Evolutionary conservation across 2,113 vertebrate genomes (phyloP).

Genomic region (Stictonetta naevosa): DNA sequence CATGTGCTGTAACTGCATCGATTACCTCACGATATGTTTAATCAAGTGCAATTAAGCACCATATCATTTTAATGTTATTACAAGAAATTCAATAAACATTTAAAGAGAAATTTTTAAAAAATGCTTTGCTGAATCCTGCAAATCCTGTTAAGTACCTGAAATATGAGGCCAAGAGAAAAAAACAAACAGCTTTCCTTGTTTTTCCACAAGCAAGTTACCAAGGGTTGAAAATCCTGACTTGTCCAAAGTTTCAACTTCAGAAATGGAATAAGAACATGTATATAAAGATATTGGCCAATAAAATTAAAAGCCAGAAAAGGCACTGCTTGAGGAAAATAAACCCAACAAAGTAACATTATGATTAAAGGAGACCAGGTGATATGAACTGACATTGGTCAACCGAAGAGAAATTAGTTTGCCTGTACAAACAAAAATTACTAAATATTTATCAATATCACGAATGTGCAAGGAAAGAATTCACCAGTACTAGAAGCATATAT

Average conservation of each 20-base stretch:
- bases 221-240: background rate
- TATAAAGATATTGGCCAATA: background rate
- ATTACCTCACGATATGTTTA: conserved; percentile 57
- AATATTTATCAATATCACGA: background rate
- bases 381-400: background rate
- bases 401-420: background rate
- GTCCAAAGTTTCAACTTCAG: background rate
- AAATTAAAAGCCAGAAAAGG: background rate
- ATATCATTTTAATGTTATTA: conserved; percentile 33
- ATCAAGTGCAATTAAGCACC: conserved; percentile 63
- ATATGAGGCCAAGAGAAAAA: background rate
- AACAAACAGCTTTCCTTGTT: background rate
- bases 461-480: background rate
- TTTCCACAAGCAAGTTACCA: background rate
- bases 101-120: conserved; percentile 30
- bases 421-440: background rate
- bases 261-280: background rate
- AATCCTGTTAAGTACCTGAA: conserved; percentile 22
- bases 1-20: conserved; percentile 27
- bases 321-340: background rate
- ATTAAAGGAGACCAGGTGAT: background rate
- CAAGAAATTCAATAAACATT: conserved; percentile 62
- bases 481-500: background rate
- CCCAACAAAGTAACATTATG: background rate
- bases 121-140: conserved; percentile 17